phyloP scores from a whole-genome alignment of 92 coral and sea anemone species.

The Porites divaricata region DNA sequence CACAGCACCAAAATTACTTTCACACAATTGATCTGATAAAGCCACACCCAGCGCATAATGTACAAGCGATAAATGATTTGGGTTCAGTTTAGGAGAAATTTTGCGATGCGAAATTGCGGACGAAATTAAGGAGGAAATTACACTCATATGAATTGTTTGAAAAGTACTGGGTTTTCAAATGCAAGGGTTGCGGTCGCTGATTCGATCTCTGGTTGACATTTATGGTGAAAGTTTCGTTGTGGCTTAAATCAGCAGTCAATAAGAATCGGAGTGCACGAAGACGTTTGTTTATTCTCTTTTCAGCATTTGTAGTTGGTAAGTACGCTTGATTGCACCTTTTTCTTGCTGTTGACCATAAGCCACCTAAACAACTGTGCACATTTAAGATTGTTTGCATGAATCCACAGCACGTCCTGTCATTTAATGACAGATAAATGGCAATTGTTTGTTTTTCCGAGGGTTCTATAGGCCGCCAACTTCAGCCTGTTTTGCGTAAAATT shows the following conservation, averaged over 20 bases:
- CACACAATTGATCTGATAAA: conserved; percentile 29
- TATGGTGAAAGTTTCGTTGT: conserved; percentile 68
- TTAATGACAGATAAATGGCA: neutral
- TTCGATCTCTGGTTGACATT: conserved; percentile 23
- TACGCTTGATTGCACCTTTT: neutral
- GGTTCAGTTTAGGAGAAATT: neutral
- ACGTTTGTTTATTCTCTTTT: neutral
- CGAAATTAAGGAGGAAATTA: neutral
- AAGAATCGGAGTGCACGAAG: conserved; percentile 48
- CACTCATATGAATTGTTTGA: neutral
- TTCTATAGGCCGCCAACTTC: too few relatives aligned
- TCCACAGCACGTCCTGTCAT: neutral
- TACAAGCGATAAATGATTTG: neutral
- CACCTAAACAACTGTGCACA: neutral
- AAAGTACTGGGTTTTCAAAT: conserved; percentile 20
- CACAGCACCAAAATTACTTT: conserved; percentile 48
- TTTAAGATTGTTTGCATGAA: neutral
- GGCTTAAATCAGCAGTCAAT: conserved; percentile 58
- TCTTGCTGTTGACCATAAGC: neutral
- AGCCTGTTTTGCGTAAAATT: too few relatives aligned
- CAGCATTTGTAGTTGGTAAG: conserved; percentile 27
- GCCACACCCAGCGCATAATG: conserved; percentile 16
- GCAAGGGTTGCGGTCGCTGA: conserved; percentile 21
- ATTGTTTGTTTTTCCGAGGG: neutral
- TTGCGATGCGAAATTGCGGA: neutral